Percentiles rank a stretch among this genome's conserved stretches.
These are phyloP conservation scores for Platichthys flesus DNA, from an alignment of 2,113 vertebrate genomes.

Conservation along the genomic window DNA sequence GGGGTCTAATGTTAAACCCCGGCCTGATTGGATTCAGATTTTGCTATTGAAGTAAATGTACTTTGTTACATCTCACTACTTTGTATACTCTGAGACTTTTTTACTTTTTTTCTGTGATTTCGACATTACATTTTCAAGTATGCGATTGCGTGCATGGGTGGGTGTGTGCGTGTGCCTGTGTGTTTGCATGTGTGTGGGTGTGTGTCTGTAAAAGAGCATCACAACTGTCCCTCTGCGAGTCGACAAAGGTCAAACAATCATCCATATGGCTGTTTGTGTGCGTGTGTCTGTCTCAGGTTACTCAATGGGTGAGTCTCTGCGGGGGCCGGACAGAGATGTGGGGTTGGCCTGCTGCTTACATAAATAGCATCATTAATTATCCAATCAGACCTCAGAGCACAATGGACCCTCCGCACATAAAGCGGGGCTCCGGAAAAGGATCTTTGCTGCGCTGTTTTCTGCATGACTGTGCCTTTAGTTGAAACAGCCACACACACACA, in stretches of 20 bases:
- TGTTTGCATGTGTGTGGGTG: background rate
- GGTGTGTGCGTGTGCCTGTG: background rate
- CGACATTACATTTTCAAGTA: too few species aligned
- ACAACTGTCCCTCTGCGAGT: background rate
- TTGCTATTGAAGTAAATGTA: background rate
- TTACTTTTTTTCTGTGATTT: too few species aligned
- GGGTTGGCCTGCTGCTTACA: slow-evolving; percentile 50
- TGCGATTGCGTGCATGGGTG: background rate
- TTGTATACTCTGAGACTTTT: too few species aligned
- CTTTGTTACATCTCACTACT: too few species aligned
- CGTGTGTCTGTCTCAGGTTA: slow-evolving; percentile 43
- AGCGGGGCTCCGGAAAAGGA: slow-evolving; percentile 61
- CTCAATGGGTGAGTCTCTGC: slow-evolving; percentile 19
- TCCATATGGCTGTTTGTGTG: slow-evolving; percentile 10
- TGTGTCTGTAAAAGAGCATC: background rate
- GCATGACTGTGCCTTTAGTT: slow-evolving; percentile 80
- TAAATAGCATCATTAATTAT: slow-evolving; percentile 79
- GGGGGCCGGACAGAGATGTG: slow-evolving; percentile 44
- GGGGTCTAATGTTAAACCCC: background rate
- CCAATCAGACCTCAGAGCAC: slow-evolving; percentile 72
- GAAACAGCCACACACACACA: slow-evolving; percentile 3
- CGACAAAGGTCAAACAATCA: slow-evolving; percentile 36
- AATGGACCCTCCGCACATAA: slow-evolving; percentile 61
- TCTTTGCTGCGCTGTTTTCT: slow-evolving; percentile 74
- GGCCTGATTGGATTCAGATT: background rate